A percentile compares a stretch with the other conserved stretches of the same genome.
These are phyloP conservation scores for Archaeoteleia sp. DNA, from an alignment of 2,888 invertebrate species.

Conservation along the genomic window DNA sequence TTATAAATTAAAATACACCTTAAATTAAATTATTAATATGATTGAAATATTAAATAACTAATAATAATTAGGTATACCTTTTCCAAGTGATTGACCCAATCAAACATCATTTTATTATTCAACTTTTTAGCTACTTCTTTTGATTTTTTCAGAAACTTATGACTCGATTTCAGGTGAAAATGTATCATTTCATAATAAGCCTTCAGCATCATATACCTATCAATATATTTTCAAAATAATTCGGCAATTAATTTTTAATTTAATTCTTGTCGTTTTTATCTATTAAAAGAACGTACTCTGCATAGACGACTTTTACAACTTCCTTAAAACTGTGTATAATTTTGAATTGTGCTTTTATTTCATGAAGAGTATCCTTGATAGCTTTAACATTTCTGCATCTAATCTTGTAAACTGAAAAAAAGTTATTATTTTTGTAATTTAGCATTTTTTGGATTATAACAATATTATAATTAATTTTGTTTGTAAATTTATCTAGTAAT, in stretches of 20 bases:
- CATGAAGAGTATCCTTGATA: conserved; percentile 59
- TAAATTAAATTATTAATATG: too few species aligned
- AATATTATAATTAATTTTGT: too few species aligned
- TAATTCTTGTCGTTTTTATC: neutral
- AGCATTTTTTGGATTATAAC: too few species aligned
- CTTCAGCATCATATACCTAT: conserved; percentile 76
- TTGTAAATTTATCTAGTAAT: too few species aligned
- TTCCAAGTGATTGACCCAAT: conserved; percentile 77
- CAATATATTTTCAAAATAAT: conserved; percentile 18
- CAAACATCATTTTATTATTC: conserved; percentile 73
- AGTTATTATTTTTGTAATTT: too few species aligned
- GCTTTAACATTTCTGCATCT: conserved; percentile 60
- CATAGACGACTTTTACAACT: conserved; percentile 58
- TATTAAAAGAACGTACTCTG: conserved; percentile 54
- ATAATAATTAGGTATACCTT: too few species aligned
- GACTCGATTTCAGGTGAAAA: conserved; percentile 73
- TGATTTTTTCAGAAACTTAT: conserved; percentile 73
- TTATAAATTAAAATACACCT: too few species aligned
- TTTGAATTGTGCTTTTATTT: conserved; percentile 66
- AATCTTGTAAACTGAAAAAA: conserved; percentile 61
- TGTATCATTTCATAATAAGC: conserved; percentile 77
- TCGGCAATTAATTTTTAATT: conserved; percentile 5
- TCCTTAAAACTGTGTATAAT: conserved; percentile 61
- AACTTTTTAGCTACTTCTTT: conserved; percentile 71
- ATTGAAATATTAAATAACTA: too few species aligned